Percentiles rank a stretch among this genome's conserved stretches.
Evolutionary conservation across 1,140 invertebrate genomes (phyloP).

Genomic region (Drosophila lowei): DNA sequence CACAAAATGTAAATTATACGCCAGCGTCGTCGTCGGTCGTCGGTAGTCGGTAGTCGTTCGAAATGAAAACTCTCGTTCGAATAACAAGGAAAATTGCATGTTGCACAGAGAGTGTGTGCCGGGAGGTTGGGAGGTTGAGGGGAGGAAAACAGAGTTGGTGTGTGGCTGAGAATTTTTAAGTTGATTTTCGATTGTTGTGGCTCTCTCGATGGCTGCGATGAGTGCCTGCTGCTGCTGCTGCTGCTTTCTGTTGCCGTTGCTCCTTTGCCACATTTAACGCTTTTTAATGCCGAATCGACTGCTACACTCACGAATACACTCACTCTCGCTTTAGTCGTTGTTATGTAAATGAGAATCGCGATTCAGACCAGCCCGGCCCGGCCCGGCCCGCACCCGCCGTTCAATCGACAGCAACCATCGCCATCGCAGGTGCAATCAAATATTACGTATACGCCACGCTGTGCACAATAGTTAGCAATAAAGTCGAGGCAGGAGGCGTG

Average conservation of each 20-base stretch:
- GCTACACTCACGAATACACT: conserved; percentile 45
- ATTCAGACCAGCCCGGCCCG: background rate
- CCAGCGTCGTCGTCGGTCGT: conserved; percentile 26
- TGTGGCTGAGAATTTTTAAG: conserved; percentile 62
- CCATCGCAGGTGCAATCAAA: conserved; percentile 64
- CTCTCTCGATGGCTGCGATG: conserved; percentile 7
- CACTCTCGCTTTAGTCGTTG: conserved; percentile 45
- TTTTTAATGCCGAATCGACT: conserved; percentile 68
- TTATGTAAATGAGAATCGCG: conserved; percentile 78
- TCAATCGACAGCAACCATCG: conserved; percentile 55
- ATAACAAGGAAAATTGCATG: conserved; percentile 74
- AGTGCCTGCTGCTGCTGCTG: conserved; percentile 32
- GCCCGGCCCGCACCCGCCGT: conserved; percentile 9
- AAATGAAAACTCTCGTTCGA: conserved; percentile 70
- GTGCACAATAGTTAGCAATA: conserved; percentile 54
- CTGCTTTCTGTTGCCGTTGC: conserved; percentile 16
- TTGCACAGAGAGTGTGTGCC: conserved; percentile 14
- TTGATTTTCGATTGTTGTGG: conserved; percentile 62
- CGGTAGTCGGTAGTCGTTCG: conserved; percentile 8
- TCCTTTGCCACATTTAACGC: conserved; percentile 69
- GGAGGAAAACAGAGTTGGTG: conserved; percentile 21
- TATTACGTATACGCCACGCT: conserved; percentile 70
- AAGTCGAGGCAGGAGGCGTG: conserved; percentile 13
- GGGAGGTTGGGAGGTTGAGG: background rate
- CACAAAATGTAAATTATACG: conserved; percentile 80